phyloP scores from a whole-genome alignment of 2,797 vertebrate species.

The Pseudotriccus pelzelni region DNA sequence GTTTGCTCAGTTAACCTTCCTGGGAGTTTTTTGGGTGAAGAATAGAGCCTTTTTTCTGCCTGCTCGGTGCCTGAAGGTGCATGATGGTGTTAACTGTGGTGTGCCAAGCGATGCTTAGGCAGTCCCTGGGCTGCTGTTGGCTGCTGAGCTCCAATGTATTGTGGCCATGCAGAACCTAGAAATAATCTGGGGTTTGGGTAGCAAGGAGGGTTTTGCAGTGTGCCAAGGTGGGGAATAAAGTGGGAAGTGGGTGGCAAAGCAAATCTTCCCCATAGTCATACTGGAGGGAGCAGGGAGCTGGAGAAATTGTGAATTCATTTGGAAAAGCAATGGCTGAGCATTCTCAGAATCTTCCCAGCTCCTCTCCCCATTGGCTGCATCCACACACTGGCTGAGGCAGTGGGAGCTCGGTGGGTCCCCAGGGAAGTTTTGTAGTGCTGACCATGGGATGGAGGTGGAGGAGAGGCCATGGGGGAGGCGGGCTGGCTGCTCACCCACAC shows the following conservation, averaged over 20 bases:
- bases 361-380: fast-evolving
- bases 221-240: background rate
- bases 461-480: background rate
- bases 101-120: background rate
- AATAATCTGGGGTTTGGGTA: background rate
- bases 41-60: background rate
- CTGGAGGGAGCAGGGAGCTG: background rate
- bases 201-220: background rate
- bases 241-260: background rate
- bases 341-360: background rate
- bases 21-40: background rate
- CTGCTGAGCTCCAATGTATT: background rate
- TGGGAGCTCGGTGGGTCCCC: fast-evolving
- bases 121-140: background rate
- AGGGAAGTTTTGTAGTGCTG: background rate
- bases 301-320: background rate
- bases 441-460: background rate
- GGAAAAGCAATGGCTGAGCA: background rate
- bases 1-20: background rate
- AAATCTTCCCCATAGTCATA: background rate
- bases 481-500: background rate
- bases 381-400: background rate
- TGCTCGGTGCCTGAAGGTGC: background rate
- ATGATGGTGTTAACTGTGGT: background rate
- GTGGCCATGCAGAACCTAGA: background rate